These are phyloP conservation scores for Drosophila planitibia DNA, from an alignment of 2,888 invertebrate species.

Conservation along the genomic window DNA sequence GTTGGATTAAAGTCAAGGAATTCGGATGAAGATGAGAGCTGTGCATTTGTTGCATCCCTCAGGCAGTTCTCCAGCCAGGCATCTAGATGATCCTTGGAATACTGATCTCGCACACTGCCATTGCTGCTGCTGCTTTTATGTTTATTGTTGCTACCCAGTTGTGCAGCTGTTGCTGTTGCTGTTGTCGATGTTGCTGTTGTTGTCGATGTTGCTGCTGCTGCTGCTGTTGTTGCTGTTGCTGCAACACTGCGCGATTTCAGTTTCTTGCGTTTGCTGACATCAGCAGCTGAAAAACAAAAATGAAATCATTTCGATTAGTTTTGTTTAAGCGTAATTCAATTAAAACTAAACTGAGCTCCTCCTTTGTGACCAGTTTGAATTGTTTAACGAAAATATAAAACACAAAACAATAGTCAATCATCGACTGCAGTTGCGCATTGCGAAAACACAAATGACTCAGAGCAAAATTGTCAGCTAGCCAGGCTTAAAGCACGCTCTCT, in stretches of 20 bases:
- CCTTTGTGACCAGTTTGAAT: slow-evolving; percentile 9
- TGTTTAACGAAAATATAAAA: neutral
- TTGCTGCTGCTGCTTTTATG: slow-evolving; percentile 54
- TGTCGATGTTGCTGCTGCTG: slow-evolving; percentile 43
- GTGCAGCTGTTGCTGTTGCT: slow-evolving; percentile 39
- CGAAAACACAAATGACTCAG: slow-evolving; percentile 70
- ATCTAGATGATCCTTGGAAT: slow-evolving; percentile 84
- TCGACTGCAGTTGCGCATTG: slow-evolving; percentile 55
- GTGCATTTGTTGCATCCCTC: slow-evolving; percentile 83
- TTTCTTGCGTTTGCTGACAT: slow-evolving; percentile 84
- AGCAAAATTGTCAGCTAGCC: slow-evolving; percentile 24
- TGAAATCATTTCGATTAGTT: slow-evolving; percentile 13
- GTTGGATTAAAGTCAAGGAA: slow-evolving; percentile 84
- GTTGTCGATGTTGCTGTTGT: slow-evolving; percentile 18
- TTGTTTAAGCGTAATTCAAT: slow-evolving; percentile 31
- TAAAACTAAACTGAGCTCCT: slow-evolving; percentile 4
- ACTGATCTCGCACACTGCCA: slow-evolving; percentile 54
- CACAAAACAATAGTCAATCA: slow-evolving; percentile 27
- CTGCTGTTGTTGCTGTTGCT: slow-evolving; percentile 43
- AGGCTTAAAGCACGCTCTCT: slow-evolving; percentile 32
- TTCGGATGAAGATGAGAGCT: slow-evolving; percentile 84
- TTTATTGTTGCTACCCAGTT: slow-evolving; percentile 14
- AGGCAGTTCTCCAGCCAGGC: slow-evolving; percentile 85
- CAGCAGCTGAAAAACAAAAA: slow-evolving; percentile 62
- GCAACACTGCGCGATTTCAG: slow-evolving; percentile 83